Conservation (phyloP, 64 coral and sea anemone species). For the Stichodactyla mertensii region DNA sequence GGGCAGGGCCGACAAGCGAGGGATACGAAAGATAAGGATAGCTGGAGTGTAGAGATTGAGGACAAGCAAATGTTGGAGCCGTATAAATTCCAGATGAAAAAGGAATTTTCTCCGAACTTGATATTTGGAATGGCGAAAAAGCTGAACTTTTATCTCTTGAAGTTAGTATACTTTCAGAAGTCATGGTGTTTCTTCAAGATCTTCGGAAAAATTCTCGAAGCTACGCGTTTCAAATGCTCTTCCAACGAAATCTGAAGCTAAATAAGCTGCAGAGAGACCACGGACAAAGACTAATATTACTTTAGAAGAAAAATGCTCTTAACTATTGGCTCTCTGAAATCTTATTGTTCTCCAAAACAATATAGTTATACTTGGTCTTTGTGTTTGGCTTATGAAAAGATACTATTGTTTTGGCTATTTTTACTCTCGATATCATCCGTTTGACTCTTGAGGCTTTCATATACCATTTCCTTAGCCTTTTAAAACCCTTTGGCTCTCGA, state of each 20-base stretch:
- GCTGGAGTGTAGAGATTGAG: neutral
- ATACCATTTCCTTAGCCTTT: neutral
- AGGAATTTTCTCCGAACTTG: neutral
- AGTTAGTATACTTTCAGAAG: neutral
- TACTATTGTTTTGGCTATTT: neutral
- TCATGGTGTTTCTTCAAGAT: neutral
- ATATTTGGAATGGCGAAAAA: neutral
- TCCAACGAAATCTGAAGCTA: neutral
- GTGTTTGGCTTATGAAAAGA: neutral
- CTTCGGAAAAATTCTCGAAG: neutral
- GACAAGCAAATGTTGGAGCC: neutral
- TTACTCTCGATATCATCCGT: neutral
- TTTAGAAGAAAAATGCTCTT: neutral
- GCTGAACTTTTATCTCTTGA: neutral
- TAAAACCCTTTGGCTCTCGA: neutral
- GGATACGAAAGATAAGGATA: neutral
- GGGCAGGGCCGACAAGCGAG: neutral
- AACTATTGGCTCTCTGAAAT: neutral
- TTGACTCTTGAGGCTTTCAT: neutral
- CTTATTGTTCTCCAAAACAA: neutral
- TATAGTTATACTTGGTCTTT: neutral
- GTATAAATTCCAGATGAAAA: neutral
- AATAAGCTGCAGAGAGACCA: neutral
- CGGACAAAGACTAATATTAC: neutral
- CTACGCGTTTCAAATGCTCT: neutral